Percentiles rank a stretch among this genome's conserved stretches.
These are phyloP conservation scores for Brachyhypopomus occidentalis DNA, from an alignment of 2,113 vertebrate species.

Conservation along the genomic window DNA sequence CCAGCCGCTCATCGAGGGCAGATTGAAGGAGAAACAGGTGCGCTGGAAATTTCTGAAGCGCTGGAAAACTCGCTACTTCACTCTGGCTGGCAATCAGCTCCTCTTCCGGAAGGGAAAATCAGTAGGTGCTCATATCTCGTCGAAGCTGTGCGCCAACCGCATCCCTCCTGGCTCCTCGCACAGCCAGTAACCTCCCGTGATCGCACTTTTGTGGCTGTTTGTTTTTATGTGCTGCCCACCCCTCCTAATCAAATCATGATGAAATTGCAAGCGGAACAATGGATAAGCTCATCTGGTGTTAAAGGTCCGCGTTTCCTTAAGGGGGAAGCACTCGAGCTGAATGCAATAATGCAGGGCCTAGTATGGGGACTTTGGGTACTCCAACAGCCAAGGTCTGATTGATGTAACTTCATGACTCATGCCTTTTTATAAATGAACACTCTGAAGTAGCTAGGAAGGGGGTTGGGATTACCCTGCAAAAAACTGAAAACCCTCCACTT, in stretches of 20 bases:
- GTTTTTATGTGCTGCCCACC: conserved; percentile 20
- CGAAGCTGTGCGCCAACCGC: not conserved
- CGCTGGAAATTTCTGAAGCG: conserved; percentile 97
- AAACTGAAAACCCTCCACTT: conserved; percentile 13
- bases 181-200: not conserved
- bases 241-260: conserved; percentile 50
- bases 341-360: conserved; percentile 48
- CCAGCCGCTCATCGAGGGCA: conserved; percentile 94
- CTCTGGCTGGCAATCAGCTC: conserved; percentile 92
- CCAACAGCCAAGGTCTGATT: conserved; percentile 48
- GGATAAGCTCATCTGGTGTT: conserved; percentile 54
- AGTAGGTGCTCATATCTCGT: conserved; percentile 73
- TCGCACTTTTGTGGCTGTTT: not conserved
- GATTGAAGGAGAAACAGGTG: conserved; percentile 96
- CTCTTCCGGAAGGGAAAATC: conserved; percentile 92
- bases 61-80: conserved; percentile 98
- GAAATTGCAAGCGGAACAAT: conserved; percentile 48
- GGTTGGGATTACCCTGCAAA: not conserved
- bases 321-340: conserved; percentile 41
- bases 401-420: conserved; percentile 61
- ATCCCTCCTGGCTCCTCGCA: too few species aligned
- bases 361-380: conserved; percentile 45
- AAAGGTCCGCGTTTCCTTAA: conserved; percentile 31
- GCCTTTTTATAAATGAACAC: conserved; percentile 49
- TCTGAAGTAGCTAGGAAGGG: conserved; percentile 56